Evolutionary conservation across 2,888 invertebrate genomes (phyloP), one percentile per base, ranked within the genome.

Genomic region (Lepeophtheirus nordmannii): DNA sequence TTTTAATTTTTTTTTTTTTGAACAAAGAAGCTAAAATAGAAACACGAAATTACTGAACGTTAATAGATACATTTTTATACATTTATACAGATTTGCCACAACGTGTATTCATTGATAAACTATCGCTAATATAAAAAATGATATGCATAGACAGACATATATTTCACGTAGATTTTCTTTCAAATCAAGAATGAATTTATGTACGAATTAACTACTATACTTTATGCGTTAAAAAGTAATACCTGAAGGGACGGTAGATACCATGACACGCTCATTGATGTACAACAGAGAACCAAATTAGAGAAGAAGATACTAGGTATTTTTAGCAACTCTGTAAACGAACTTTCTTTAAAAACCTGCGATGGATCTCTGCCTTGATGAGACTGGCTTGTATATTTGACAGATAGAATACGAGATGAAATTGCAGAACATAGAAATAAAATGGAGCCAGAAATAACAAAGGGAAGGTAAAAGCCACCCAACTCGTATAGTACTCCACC

Each of bases 401-500:
- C 14, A 40, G 23, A 46, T 9, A 63, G 53, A 63, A 63, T 11
- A 17, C 11, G 20, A 22, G 56, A 63, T 5, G 22, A 17, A 1
- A 63, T 17, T 22, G 11, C 20, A 53, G 60, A 60, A 14, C 63
- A 63, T 10, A 56, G 1, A 20, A 63, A n/a, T 11, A 63, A 22
- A 20, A n/a, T 30, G 53, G 46, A 20, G n/a, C 65, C 65, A 20
- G 56, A 65, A 39, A 30, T 39, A 17, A 65, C 58, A 30, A 65
- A 65, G 39, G 65, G 65, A 12, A 65, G 40, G 37, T 58, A 65
- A 39, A 65, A 65, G 10, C 58, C 65, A n/a, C 58, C 58, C 12
- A 65, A 12, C 39, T 65, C 58, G 30, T 65, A 65, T 12, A 65
- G 38, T 11, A 65, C 38, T n/a, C 75, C 75, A 5, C 76, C 76